Evolutionary conservation across 1,140 invertebrate species (phyloP).

Genomic region (Scaptomyza montana): DNA sequence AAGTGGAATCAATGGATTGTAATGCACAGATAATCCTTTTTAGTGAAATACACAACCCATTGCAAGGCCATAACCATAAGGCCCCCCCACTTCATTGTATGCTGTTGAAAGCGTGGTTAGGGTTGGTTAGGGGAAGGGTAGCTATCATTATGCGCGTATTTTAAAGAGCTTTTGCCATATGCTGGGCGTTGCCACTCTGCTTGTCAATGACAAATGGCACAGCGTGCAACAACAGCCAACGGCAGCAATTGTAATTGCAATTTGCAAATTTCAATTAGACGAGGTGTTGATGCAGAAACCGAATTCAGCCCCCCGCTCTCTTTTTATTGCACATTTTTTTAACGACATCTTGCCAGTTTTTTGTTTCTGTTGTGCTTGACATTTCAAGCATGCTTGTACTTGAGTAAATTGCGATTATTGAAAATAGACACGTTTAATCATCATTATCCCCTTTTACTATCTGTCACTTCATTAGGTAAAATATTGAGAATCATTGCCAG

Average conservation of each 20-base stretch:
- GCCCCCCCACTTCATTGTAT: neutral
- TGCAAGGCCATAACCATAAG: neutral
- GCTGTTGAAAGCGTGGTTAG: neutral
- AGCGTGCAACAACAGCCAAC: conserved; percentile 36
- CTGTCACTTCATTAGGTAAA: too few relatives aligned
- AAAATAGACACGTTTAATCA: too few relatives aligned
- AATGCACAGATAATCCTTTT: conserved; percentile 80
- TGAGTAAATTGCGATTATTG: conserved; percentile 22
- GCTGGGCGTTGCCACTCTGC: conserved; percentile 37
- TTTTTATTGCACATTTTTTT: neutral
- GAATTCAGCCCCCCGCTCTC: conserved; percentile 15
- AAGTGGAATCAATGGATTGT: conserved; percentile 82
- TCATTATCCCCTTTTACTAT: too few relatives aligned
- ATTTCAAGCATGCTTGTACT: conserved; percentile 48
- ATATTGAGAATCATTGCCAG: too few relatives aligned
- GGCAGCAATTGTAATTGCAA: conserved; percentile 37
- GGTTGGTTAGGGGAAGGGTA: neutral
- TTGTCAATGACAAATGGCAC: conserved; percentile 73
- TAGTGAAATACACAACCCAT: conserved; percentile 42
- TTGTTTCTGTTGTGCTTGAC: conserved; percentile 46
- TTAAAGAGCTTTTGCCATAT: conserved; percentile 35
- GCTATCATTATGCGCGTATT: conserved; percentile 24
- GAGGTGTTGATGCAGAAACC: conserved; percentile 78
- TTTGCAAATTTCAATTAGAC: conserved; percentile 74
- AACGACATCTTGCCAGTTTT: too few relatives aligned